Percentiles rank a stretch among this genome's conserved stretches.
Evolutionary conservation across 2,888 invertebrate genomes (phyloP).

Genomic region (Matsumyia berberina): DNA sequence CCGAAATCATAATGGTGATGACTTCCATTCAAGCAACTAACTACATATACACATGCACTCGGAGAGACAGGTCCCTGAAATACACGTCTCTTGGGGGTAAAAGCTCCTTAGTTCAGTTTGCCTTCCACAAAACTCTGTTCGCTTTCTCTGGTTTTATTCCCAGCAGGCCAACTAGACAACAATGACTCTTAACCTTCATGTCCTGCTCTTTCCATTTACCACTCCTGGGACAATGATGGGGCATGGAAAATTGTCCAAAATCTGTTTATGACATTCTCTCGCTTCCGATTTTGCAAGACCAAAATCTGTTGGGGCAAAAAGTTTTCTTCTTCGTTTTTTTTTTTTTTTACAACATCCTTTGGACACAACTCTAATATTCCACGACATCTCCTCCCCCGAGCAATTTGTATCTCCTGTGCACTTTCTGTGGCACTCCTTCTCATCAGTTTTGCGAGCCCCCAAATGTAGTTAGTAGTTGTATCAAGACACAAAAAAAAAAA

Average conservation of each 20-base stretch:
- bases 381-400: slow-evolving; percentile 2
- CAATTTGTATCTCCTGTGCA: slow-evolving; percentile 39
- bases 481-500: slow-evolving; percentile 14
- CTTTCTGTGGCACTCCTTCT: slow-evolving; percentile 38
- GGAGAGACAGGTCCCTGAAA: neutral
- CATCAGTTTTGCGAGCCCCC: slow-evolving; percentile 15
- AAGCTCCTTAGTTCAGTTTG: slow-evolving; percentile 24
- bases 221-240: slow-evolving; percentile 37
- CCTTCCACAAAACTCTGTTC: neutral
- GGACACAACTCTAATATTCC: slow-evolving; percentile 52
- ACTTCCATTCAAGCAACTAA: slow-evolving; percentile 45
- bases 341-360: slow-evolving; percentile 45
- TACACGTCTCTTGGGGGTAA: slow-evolving; percentile 20
- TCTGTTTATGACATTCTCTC: slow-evolving; percentile 70
- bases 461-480: slow-evolving; percentile 17
- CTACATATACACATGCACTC: slow-evolving; percentile 12
- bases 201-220: slow-evolving; percentile 26
- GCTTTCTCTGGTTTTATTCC: slow-evolving; percentile 6
- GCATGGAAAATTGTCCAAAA: slow-evolving; percentile 60
- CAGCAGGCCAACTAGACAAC: slow-evolving; percentile 37
- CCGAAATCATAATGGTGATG: slow-evolving; percentile 51
- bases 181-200: slow-evolving; percentile 51
- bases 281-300: slow-evolving; percentile 67
- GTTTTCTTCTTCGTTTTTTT: neutral
- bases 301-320: slow-evolving; percentile 54